These are phyloP conservation scores for Tryphoninae sp. DNA, from an alignment of 2,888 invertebrate genomes.

Conservation along the genomic window DNA sequence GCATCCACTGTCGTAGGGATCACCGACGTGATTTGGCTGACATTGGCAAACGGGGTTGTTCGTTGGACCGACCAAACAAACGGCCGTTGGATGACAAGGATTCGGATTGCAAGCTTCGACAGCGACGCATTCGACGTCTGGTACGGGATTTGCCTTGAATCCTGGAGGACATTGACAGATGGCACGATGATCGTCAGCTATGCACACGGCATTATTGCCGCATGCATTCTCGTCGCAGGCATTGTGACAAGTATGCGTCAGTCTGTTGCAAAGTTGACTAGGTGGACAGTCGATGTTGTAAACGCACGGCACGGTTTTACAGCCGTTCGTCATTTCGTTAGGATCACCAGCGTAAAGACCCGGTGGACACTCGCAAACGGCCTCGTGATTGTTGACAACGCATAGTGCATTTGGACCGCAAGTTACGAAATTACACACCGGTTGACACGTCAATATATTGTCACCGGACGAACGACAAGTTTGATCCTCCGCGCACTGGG, in stretches of 20 bases:
- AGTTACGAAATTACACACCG: constrained; percentile 89
- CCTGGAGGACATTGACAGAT: constrained; percentile 94
- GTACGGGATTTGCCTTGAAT: constrained; percentile 89
- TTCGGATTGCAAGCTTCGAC: constrained; percentile 89
- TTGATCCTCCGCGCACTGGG: constrained; percentile 92
- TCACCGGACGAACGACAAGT: constrained; percentile 86
- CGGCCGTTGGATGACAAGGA: constrained; percentile 91
- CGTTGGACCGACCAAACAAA: constrained; percentile 87
- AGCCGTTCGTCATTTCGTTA: constrained; percentile 88
- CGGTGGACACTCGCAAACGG: constrained; percentile 94
- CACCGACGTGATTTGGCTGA: constrained; percentile 89
- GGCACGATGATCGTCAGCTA: constrained; percentile 91
- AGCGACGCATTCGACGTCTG: constrained; percentile 91
- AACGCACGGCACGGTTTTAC: constrained; percentile 91
- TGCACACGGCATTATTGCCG: constrained; percentile 93
- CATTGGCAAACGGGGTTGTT: constrained; percentile 90
- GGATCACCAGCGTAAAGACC: constrained; percentile 94
- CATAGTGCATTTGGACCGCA: constrained; percentile 95
- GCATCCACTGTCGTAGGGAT: constrained; percentile 89
- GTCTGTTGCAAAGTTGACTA: constrained; percentile 90
- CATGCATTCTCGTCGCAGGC: constrained; percentile 92
- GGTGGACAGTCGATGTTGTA: constrained; percentile 93
- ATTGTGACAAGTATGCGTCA: constrained; percentile 91
- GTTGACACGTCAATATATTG: constrained; percentile 86
- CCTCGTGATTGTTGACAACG: constrained; percentile 93